Percentiles rank a stretch among this genome's conserved stretches.
These are phyloP conservation scores for Macrophya annulata DNA, from an alignment of 2,888 invertebrate genomes.

Conservation along the genomic window DNA sequence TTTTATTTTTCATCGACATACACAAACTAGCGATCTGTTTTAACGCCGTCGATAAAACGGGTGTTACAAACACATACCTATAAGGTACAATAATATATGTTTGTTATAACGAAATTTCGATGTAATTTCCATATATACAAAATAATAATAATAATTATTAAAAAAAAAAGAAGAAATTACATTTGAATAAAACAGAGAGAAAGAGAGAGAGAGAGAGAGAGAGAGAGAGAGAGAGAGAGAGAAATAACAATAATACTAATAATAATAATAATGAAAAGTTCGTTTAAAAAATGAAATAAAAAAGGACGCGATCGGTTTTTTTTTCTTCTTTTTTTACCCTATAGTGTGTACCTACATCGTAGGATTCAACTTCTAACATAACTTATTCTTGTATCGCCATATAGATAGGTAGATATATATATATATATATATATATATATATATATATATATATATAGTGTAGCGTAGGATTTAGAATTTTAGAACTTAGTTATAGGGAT, in stretches of 20 bases:
- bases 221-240: not conserved
- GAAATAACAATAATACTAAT: not conserved
- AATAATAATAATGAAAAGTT: not conserved
- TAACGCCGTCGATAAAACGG: too few species aligned
- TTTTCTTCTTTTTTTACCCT: not conserved
- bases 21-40: too few species aligned
- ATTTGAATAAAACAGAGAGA: not conserved
- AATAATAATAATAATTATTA: not conserved
- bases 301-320: conserved; percentile 9
- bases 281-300: not conserved
- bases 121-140: not conserved
- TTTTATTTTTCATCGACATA: too few species aligned
- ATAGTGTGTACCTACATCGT: not conserved
- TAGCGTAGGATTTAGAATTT: conserved; percentile 24
- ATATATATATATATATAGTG: not conserved
- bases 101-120: not conserved
- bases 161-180: not conserved
- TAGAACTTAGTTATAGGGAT: not conserved
- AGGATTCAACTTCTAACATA: conserved; percentile 31
- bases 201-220: not conserved
- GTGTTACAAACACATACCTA: too few species aligned
- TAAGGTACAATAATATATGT: too few species aligned
- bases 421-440: conserved; percentile 40
- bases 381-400: conserved; percentile 60
- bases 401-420: conserved; percentile 44